These are phyloP conservation scores for Antitype chi DNA, from an alignment of 2,888 invertebrate genomes.

Conservation along the genomic window DNA sequence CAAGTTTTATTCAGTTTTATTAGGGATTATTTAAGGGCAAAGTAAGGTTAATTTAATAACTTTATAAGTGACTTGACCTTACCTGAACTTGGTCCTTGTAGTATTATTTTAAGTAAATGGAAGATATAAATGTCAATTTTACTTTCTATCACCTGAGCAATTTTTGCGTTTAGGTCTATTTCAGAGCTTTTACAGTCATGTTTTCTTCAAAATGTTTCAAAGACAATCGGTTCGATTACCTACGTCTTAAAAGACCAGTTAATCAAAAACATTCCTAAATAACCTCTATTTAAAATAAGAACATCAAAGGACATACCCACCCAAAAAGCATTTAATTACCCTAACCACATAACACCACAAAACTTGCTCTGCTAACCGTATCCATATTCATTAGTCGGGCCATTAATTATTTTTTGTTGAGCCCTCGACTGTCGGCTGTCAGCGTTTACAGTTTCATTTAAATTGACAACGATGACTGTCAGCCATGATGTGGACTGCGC, in stretches of 20 bases:
- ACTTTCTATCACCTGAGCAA: neutral
- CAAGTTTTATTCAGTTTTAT: neutral
- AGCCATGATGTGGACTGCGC: constrained; percentile 62
- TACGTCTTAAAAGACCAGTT: no score
- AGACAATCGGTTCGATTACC: neutral
- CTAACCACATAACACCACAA: neutral
- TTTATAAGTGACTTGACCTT: neutral
- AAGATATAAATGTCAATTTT: no score
- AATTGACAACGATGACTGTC: constrained; percentile 80
- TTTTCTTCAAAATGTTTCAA: neutral
- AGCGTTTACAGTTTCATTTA: constrained; percentile 82
- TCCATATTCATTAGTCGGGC: constrained; percentile 83
- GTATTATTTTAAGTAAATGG: neutral
- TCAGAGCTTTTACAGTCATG: neutral
- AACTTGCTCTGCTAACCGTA: constrained; percentile 61
- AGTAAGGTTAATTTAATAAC: neutral
- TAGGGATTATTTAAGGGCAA: no score
- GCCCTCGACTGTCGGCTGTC: constrained; percentile 77
- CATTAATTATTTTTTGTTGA: constrained; percentile 89
- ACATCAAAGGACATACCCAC: neutral
- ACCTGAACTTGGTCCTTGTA: neutral
- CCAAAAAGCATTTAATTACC: neutral
- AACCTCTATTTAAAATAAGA: neutral
- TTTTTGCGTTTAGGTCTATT: neutral
- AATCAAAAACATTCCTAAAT: neutral